Conservation (phyloP, 2,888 invertebrate species). For the Tricholauxania praeusta region DNA sequence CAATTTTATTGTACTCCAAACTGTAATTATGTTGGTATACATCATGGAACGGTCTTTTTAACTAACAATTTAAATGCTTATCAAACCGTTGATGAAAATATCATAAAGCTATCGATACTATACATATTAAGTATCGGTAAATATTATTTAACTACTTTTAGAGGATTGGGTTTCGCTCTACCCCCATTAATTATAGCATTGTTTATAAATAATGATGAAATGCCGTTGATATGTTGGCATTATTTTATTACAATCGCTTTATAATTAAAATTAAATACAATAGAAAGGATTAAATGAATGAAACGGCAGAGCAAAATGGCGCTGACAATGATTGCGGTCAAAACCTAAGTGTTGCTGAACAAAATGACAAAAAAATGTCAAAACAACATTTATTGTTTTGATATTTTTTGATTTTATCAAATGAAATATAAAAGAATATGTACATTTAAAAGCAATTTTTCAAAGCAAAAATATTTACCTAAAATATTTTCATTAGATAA, state of each 20-base stretch:
- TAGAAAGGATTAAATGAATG: neutral
- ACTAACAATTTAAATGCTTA: too few relatives aligned
- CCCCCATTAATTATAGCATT: neutral
- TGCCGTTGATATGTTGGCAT: constrained; percentile 22
- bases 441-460: too few relatives aligned
- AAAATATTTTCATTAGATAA: neutral
- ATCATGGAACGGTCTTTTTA: too few relatives aligned
- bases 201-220: constrained; percentile 27
- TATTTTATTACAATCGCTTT: constrained; percentile 31
- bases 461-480: neutral
- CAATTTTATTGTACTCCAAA: too few relatives aligned
- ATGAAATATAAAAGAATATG: too few relatives aligned
- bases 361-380: constrained; percentile 27
- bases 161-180: neutral
- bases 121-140: too few relatives aligned
- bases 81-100: too few relatives aligned
- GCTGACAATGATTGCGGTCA: constrained; percentile 17
- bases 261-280: constrained; percentile 10
- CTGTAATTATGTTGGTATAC: too few relatives aligned
- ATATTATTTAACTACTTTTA: too few relatives aligned
- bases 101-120: neutral
- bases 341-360: neutral
- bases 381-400: neutral
- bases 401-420: too few relatives aligned
- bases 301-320: constrained; percentile 23